Conservation (phyloP, 1,140 invertebrate species). For the Penaeus japonicus region DNA sequence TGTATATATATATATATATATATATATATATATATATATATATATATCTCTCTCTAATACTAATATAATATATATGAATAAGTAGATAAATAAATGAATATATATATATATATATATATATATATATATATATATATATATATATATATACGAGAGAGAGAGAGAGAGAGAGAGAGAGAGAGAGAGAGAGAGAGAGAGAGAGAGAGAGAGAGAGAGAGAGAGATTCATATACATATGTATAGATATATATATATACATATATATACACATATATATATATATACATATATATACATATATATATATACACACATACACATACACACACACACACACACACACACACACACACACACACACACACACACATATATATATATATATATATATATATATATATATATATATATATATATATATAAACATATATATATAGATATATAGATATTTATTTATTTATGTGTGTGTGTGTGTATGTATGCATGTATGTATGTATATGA, state of each 20-base stretch:
- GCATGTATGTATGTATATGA: not conserved
- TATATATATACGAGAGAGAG: too few relatives aligned
- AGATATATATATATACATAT: slow-evolving; percentile 14
- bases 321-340: too few relatives aligned
- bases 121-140: not conserved
- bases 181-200: too few relatives aligned
- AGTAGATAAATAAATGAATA: not conserved
- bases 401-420: not conserved
- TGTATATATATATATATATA: too few relatives aligned
- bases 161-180: too few relatives aligned
- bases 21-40: not conserved
- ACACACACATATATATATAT: not conserved
- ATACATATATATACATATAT: not conserved
- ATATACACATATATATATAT: slow-evolving; percentile 1
- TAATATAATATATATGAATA: not conserved
- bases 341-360: too few relatives aligned
- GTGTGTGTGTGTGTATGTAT: not conserved
- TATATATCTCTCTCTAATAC: too few relatives aligned
- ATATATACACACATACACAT: not conserved
- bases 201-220: too few relatives aligned
- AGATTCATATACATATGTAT: too few relatives aligned
- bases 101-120: not conserved
- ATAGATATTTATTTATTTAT: not conserved
- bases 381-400: not conserved
- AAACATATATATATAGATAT: not conserved